These are phyloP conservation scores for Clarias magur DNA, from an alignment of 2,113 vertebrate species.

Conservation along the genomic window DNA sequence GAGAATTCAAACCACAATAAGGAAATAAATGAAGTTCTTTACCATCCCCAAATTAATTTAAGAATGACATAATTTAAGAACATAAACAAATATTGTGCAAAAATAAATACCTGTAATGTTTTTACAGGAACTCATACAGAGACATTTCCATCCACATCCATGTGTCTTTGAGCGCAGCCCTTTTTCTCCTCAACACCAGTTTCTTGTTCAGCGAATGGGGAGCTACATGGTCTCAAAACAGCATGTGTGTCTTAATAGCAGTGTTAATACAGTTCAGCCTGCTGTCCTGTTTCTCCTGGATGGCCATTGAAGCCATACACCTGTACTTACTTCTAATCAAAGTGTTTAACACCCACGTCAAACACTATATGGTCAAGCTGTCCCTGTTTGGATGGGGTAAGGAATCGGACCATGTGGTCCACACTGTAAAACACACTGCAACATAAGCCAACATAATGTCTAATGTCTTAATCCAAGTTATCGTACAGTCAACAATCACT, in stretches of 20 bases:
- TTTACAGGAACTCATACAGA: slow-evolving; percentile 47
- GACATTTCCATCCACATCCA: slow-evolving; percentile 65
- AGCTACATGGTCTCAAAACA: slow-evolving; percentile 4
- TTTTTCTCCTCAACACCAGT: slow-evolving; percentile 67
- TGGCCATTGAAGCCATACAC: slow-evolving; percentile 72
- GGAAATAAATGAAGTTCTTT: neutral
- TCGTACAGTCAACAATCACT: neutral
- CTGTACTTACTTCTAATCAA: slow-evolving; percentile 68
- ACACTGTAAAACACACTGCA: neutral
- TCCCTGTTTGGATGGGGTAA: slow-evolving; percentile 72
- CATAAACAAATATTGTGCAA: neutral
- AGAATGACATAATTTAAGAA: neutral
- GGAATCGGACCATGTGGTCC: slow-evolving; percentile 1
- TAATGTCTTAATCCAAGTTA: neutral
- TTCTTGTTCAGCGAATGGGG: slow-evolving; percentile 70
- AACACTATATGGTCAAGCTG: slow-evolving; percentile 66
- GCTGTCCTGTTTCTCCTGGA: slow-evolving; percentile 72
- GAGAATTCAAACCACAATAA: neutral
- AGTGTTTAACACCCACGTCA: slow-evolving; percentile 70
- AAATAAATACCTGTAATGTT: slow-evolving; percentile 15
- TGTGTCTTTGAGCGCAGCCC: slow-evolving; percentile 64
- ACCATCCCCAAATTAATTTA: neutral
- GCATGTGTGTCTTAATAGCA: slow-evolving; percentile 64
- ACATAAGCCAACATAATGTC: neutral
- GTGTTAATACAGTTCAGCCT: slow-evolving; percentile 66